Percentiles rank a stretch among this genome's conserved stretches.
Evolutionary conservation across 2,113 vertebrate genomes (phyloP).

Genomic region (Nesogale talazaci): DNA sequence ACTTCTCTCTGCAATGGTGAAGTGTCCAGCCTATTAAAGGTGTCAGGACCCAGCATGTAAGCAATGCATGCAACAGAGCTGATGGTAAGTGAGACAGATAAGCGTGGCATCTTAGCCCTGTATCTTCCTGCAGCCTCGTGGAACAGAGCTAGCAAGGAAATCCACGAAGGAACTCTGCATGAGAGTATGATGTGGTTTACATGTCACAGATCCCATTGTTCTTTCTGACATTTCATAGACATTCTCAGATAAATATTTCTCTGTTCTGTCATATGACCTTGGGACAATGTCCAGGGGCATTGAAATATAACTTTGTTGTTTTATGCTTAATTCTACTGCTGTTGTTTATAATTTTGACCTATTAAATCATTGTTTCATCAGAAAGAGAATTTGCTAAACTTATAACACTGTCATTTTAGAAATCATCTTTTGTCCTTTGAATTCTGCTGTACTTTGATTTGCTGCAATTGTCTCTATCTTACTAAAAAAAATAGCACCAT

Average conservation of each 20-base stretch:
- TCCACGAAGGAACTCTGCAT: fast-evolving
- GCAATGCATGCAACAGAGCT: not conserved
- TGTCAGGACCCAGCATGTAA: not conserved
- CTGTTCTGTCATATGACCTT: no score
- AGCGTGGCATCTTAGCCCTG: not conserved
- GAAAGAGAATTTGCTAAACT: not conserved
- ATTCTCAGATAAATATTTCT: no score
- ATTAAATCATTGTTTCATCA: not conserved
- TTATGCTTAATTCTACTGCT: no score
- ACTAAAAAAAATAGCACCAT: not conserved
- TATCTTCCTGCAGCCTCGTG: not conserved
- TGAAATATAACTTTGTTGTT: no score
- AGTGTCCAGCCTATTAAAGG: no score
- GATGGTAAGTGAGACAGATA: not conserved
- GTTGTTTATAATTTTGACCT: no score
- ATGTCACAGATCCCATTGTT: not conserved
- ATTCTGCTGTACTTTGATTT: not conserved
- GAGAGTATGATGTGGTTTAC: not conserved
- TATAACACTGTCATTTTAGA: not conserved
- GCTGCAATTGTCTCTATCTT: no score
- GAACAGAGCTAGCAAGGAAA: fast-evolving
- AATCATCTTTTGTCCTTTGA: not conserved
- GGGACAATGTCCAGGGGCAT: no score
- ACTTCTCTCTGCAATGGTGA: no score
- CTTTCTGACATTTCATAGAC: not conserved